Evolutionary conservation across 2,888 invertebrate genomes (phyloP).

Genomic region (Oscheius myriophilus): DNA sequence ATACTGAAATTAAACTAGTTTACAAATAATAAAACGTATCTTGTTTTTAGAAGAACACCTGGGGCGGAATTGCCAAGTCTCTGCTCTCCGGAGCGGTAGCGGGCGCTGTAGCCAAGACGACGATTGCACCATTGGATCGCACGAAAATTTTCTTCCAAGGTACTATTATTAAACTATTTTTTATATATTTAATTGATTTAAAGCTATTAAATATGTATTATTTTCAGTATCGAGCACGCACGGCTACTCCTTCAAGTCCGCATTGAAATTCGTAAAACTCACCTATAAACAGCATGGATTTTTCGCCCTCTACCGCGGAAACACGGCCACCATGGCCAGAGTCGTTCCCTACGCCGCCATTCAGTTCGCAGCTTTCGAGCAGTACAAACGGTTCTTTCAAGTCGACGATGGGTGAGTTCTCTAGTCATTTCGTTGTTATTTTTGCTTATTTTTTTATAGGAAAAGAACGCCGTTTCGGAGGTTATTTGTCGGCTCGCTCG

Average conservation of each 20-base stretch:
- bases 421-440: no score
- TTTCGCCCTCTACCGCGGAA: conserved; percentile 83
- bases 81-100: conserved; percentile 90
- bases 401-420: conserved; percentile 61
- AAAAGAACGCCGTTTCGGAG: conserved; percentile 75
- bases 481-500: conserved; percentile 90
- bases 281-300: conserved; percentile 84
- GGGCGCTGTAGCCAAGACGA: conserved; percentile 91
- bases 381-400: conserved; percentile 85
- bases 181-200: background rate
- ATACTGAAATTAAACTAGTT: no score
- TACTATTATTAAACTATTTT: conserved; percentile 30
- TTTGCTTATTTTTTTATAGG: conserved; percentile 12
- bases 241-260: conserved; percentile 73
- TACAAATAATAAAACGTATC: no score
- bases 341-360: conserved; percentile 96
- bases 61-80: conserved; percentile 77
- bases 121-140: conserved; percentile 94
- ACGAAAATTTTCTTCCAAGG: conserved; percentile 96
- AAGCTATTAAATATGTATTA: background rate
- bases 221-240: conserved; percentile 70
- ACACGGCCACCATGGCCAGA: conserved; percentile 96
- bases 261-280: conserved; percentile 73
- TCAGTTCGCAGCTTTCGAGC: conserved; percentile 96
- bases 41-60: conserved; percentile 29